phyloP scores from a whole-genome alignment of 2,113 vertebrate genomes.

The Menidia beryllina region DNA sequence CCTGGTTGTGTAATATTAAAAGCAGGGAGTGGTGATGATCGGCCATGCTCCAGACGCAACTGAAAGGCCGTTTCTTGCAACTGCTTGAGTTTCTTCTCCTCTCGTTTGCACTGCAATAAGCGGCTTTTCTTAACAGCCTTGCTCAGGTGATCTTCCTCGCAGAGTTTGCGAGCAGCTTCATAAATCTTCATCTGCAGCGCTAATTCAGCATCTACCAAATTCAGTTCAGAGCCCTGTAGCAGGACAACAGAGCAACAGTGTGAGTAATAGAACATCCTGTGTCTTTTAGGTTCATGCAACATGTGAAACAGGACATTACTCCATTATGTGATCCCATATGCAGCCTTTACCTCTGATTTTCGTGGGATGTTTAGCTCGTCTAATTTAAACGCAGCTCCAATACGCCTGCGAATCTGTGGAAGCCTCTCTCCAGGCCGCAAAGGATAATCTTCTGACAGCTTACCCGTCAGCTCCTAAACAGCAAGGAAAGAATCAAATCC shows the following conservation, averaged over 20 bases:
- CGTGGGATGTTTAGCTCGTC: conserved; percentile 83
- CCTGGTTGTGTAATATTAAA: conserved; percentile 62
- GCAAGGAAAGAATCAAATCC: conserved; percentile 26
- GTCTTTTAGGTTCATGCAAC: background rate
- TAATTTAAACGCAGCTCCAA: conserved; percentile 89
- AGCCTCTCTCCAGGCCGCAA: conserved; percentile 87
- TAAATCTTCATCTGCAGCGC: conserved; percentile 91
- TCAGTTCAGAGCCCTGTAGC: conserved; percentile 83
- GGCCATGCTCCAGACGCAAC: conserved; percentile 70
- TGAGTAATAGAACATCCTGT: background rate
- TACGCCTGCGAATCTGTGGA: conserved; percentile 87
- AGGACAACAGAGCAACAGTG: background rate
- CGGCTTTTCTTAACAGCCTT: conserved; percentile 85
- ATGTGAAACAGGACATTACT: background rate
- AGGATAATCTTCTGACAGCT: conserved; percentile 87
- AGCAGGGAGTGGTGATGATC: conserved; percentile 75
- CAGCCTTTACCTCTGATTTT: conserved; percentile 79
- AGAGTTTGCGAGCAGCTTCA: conserved; percentile 85
- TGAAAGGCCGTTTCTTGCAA: conserved; percentile 85
- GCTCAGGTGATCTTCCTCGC: conserved; percentile 83
- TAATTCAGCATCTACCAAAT: conserved; percentile 84
- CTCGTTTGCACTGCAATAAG: conserved; percentile 78
- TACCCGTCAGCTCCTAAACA: conserved; percentile 89
- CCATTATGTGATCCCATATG: background rate
- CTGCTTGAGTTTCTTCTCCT: conserved; percentile 88